Base-by-base conservation (phyloP, 2,797 vertebrate genomes). In the Meriones psammophilus region DNA sequence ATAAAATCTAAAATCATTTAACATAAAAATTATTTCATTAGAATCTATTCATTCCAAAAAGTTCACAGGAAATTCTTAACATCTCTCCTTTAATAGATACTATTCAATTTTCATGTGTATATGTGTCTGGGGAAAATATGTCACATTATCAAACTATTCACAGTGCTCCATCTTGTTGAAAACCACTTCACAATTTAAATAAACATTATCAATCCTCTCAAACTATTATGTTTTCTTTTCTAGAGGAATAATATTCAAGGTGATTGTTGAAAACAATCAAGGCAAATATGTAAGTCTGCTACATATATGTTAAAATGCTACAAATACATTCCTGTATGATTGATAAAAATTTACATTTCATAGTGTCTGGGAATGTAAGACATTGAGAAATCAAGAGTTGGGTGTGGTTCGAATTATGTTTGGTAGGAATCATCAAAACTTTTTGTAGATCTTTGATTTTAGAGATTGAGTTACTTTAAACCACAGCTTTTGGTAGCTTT, bases 261-360 rank as follows among this genome's bases (percentile, higher is more conserved):
- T 76, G 50, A 26, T 92, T 69, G 12, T 10, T 84, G 58, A 85
- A 88, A n/a, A 78, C 33, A 36, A 30, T 62, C 15, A 90, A 36
- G 30, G 3, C 76, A 79, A 78, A 79, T 56, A 74, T 56, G 4
- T 46, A 89, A 3, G 3, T 73, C 28, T n/a, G 46, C 18, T 85
- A 89, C 14, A 92, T 90, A 60, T 83, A 28, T 68, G 42, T 30
- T 42, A 91, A 92, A 69, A 81, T n/a, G 7, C 30, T 88, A 79
- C 22, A 92, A 88, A 90, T 2, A 88, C 15, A 39, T 88, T 42
- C 14, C 13, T 73, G 2, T 87, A 18, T 18, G 12, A 8, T 26
- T 87, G 33, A 56, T 66, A 81, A 89, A 42, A 91, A 76, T 88
- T 86, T 93, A 3, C 8, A 71, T 92, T 85, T 90, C 83, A 91